Evolutionary conservation across 2,797 vertebrate genomes (phyloP).

Genomic region (Paedocypris micromegethes): DNA sequence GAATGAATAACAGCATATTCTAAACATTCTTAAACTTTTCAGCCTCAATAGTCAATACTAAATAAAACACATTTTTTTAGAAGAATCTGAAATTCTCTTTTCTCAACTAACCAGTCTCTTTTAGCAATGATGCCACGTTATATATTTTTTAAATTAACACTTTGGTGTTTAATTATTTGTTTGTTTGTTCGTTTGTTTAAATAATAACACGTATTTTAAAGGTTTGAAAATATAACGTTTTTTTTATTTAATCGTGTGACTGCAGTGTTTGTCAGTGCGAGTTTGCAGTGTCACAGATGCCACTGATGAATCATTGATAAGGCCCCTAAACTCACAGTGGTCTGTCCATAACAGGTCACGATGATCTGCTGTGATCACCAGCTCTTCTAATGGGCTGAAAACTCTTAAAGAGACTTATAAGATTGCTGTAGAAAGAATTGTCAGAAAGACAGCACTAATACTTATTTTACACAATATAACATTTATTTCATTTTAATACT

Average conservation of each 20-base stretch:
- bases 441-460: conserved; percentile 79
- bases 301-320: conserved; percentile 95
- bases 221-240: neutral
- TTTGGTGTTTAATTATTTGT: no score
- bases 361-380: conserved; percentile 93
- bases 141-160: no score
- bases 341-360: conserved; percentile 91
- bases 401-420: no score
- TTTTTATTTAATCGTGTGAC: neutral
- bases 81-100: no score
- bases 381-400: conserved; percentile 84
- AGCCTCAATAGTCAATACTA: neutral
- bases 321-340: conserved; percentile 89
- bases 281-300: conserved; percentile 66
- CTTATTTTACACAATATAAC: conserved; percentile 44
- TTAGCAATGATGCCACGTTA: no score
- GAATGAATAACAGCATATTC: neutral
- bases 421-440: conserved; percentile 68
- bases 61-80: neutral
- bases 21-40: neutral
- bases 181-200: no score
- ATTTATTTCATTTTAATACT: no score
- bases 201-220: no score
- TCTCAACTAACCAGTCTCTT: no score
- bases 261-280: conserved; percentile 29